Evolutionary conservation across 2,113 vertebrate species (phyloP).

Genomic region (Dromas ardeola): DNA sequence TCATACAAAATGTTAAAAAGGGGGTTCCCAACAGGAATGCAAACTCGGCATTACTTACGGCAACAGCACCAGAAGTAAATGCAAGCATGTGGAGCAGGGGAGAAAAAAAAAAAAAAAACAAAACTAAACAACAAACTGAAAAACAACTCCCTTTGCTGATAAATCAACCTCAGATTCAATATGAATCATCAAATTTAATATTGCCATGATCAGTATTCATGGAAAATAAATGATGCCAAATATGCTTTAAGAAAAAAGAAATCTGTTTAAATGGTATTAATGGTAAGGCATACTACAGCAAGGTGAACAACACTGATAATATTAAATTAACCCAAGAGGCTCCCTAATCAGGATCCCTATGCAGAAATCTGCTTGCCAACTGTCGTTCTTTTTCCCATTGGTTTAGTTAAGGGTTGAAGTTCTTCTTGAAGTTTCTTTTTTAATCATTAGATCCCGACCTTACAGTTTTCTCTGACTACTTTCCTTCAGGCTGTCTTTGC

Average conservation of each 20-base stretch:
- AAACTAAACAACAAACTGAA: neutral
- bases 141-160: conserved; percentile 9
- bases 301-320: conserved; percentile 84
- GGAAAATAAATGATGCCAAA: conserved; percentile 76
- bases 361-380: conserved; percentile 84
- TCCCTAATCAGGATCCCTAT: conserved; percentile 78
- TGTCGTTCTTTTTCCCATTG: conserved; percentile 84
- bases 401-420: conserved; percentile 86
- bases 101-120: neutral
- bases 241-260: conserved; percentile 74
- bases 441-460: conserved; percentile 91
- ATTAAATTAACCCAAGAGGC: conserved; percentile 84
- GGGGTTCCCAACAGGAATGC: neutral
- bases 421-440: conserved; percentile 88
- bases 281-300: conserved; percentile 74
- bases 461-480: conserved; percentile 85
- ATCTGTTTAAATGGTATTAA: conserved; percentile 79
- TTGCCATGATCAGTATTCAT: conserved; percentile 71
- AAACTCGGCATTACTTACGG: conserved; percentile 13
- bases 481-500: conserved; percentile 87
- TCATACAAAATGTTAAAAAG: conserved; percentile 28
- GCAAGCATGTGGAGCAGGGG: conserved; percentile 6
- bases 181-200: conserved; percentile 71
- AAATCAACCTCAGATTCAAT: conserved; percentile 65
- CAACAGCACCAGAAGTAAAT: conserved; percentile 7